A percentile compares a stretch with the other conserved stretches of the same genome.
phyloP scores from a whole-genome alignment of 2,797 vertebrate genomes.

The Mico argentatus region DNA sequence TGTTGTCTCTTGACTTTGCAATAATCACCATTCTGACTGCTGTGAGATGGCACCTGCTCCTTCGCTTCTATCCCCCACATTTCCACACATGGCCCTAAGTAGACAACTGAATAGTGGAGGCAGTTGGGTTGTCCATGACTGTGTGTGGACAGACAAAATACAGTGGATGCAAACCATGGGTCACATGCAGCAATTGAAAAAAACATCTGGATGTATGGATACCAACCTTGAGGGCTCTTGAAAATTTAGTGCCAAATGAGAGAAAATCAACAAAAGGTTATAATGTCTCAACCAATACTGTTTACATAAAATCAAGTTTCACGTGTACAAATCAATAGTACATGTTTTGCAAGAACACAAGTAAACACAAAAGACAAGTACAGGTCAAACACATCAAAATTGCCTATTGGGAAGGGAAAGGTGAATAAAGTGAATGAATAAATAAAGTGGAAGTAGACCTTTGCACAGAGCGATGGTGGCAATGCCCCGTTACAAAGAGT shows the following conservation, averaged over 20 bases:
- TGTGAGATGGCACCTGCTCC: rapidly evolving
- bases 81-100: neutral
- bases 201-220: neutral
- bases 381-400: neutral
- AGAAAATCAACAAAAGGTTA: neutral
- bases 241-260: neutral
- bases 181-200: neutral
- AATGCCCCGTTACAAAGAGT: neutral
- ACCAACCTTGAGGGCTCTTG: neutral
- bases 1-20: too few species aligned
- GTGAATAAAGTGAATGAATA: neutral
- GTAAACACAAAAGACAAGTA: neutral
- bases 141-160: neutral
- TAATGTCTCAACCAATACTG: neutral
- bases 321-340: neutral
- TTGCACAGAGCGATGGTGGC: neutral
- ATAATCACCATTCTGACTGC: too few species aligned
- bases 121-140: neutral
- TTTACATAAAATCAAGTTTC: neutral
- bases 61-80: too few species aligned
- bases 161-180: neutral
- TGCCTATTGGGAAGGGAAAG: neutral
- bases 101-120: neutral
- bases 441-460: neutral
- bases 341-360: neutral